A percentile compares a stretch with the other conserved stretches of the same genome.
Evolutionary conservation across 2,888 invertebrate genomes (phyloP).

Genomic region (Choreutis nemorana): DNA sequence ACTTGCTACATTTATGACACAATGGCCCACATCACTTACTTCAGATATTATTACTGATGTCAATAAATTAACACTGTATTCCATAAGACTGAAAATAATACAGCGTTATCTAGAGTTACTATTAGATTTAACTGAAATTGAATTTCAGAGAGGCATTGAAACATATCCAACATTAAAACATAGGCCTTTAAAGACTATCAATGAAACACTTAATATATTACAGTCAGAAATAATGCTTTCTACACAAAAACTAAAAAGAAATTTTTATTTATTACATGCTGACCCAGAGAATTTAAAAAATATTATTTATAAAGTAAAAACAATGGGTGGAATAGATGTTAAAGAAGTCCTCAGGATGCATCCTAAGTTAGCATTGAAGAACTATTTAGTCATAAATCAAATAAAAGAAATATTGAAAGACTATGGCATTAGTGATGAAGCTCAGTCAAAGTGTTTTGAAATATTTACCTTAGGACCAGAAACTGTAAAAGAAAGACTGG

Average conservation of each 20-base stretch:
- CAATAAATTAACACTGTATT: conserved; percentile 28
- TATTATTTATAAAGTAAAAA: conserved; percentile 32
- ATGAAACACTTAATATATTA: conserved; percentile 39
- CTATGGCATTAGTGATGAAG: conserved; percentile 39
- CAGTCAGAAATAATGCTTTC: conserved; percentile 40
- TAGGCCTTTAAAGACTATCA: conserved; percentile 42
- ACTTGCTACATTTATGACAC: conserved; percentile 46
- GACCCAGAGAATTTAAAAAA: conserved; percentile 48
- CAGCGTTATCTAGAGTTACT: conserved; percentile 49
- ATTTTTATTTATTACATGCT: conserved; percentile 46
- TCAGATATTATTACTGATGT: conserved; percentile 38
- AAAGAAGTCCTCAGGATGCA: conserved; percentile 47
- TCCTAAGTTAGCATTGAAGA: conserved; percentile 46
- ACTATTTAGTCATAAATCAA: conserved; percentile 29
- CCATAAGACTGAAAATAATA: conserved; percentile 44
- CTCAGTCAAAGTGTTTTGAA: conserved; percentile 50
- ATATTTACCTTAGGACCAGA: conserved; percentile 43
- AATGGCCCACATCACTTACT: conserved; percentile 57
- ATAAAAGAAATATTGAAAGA: conserved; percentile 39
- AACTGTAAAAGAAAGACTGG: conserved; percentile 39
- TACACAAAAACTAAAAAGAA: conserved; percentile 42
- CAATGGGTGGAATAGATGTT: conserved; percentile 48
- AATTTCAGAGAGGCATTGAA: conserved; percentile 38
- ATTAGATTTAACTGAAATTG: conserved; percentile 38
- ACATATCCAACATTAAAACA: conserved; percentile 57